phyloP scores from a whole-genome alignment of 2,113 vertebrate genomes.

The Chlorocebus sabaeus region DNA sequence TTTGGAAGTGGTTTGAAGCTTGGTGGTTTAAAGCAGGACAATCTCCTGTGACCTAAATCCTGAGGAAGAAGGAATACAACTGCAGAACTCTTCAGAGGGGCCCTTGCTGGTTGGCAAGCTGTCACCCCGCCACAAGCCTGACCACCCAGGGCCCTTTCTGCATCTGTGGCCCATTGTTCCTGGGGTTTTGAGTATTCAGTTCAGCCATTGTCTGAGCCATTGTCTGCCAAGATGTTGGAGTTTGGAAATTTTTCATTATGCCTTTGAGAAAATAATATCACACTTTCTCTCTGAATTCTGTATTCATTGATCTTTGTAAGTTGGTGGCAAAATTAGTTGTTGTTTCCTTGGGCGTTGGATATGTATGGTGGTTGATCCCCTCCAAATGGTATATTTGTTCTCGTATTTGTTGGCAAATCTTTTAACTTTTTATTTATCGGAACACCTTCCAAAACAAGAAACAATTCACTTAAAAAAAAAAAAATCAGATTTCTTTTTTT shows the following conservation, averaged over 20 bases:
- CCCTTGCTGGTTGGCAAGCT: neutral
- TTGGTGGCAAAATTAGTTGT: neutral
- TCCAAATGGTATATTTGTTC: conserved; percentile 17
- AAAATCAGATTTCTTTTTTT: neutral
- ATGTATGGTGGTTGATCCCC: neutral
- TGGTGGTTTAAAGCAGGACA: neutral
- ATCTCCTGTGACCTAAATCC: neutral
- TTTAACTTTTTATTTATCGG: conserved; percentile 12
- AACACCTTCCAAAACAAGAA: conserved; percentile 27
- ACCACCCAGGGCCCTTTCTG: neutral
- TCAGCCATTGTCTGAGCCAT: conserved; percentile 10
- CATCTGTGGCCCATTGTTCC: neutral
- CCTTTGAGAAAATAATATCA: neutral
- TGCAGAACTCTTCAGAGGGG: neutral
- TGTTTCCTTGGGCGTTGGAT: neutral
- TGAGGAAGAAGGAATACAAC: neutral
- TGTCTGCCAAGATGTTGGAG: conserved; percentile 18
- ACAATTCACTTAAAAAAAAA: neutral
- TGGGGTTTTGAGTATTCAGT: conserved; percentile 17
- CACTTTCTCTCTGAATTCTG: neutral
- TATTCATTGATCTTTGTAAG: neutral
- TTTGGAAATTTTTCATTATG: conserved; percentile 34
- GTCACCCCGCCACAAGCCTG: neutral
- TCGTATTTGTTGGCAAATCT: neutral
- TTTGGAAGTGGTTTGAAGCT: neutral